These are phyloP conservation scores for Trachymyrmex septentrionalis DNA, from an alignment of 1,140 invertebrate genomes.

Conservation along the genomic window DNA sequence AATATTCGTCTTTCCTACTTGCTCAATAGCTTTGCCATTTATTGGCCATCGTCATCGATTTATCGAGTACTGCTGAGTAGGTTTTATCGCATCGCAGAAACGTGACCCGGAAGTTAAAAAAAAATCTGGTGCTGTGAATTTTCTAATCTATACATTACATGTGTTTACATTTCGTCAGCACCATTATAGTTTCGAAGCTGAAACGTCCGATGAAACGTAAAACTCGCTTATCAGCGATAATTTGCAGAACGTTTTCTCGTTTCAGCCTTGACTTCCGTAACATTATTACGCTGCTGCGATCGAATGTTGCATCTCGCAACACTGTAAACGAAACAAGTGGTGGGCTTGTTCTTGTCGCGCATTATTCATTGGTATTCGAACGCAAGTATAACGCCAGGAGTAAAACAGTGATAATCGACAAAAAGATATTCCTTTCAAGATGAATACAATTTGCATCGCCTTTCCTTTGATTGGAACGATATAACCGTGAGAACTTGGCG, in stretches of 20 bases:
- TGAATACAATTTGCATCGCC: slow-evolving; percentile 45
- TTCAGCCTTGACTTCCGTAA: not conserved
- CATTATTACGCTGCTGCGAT: not conserved
- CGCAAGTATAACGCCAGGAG: too few species aligned
- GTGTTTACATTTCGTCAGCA: not conserved
- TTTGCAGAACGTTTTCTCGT: not conserved
- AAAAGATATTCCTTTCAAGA: slow-evolving; percentile 23
- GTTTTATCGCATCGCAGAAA: slow-evolving; percentile 7
- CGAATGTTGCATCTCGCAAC: not conserved
- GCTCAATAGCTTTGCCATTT: not conserved
- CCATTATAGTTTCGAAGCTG: not conserved
- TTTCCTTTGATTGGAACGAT: slow-evolving; percentile 33
- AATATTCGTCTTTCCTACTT: not conserved
- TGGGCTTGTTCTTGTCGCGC: not conserved
- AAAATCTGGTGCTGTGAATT: slow-evolving; percentile 6
- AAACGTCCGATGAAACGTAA: not conserved
- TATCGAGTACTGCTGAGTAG: not conserved
- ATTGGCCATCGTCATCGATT: not conserved
- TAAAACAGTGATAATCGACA: not conserved
- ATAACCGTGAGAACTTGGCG: slow-evolving; percentile 44
- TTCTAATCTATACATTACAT: slow-evolving; percentile 12
- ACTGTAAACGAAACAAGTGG: not conserved
- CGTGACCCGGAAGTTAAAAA: slow-evolving; percentile 27
- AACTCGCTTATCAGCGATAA: not conserved
- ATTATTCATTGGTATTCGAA: not conserved